Percentiles rank a stretch among this genome's conserved stretches.
Conservation (phyloP, 2,888 invertebrate genomes). For the Drosophila glabriapex region DNA sequence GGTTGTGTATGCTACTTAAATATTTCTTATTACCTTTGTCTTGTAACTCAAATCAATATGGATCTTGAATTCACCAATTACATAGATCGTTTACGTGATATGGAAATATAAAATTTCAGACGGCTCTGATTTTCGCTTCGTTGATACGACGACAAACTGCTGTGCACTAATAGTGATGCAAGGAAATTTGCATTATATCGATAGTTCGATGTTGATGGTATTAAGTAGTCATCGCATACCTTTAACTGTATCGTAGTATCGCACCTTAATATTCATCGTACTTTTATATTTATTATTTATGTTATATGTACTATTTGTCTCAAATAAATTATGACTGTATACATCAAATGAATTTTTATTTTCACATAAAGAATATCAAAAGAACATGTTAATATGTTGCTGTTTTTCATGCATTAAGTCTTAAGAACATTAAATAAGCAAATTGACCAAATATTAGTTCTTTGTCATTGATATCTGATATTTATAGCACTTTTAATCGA, state of each 20-base stretch:
- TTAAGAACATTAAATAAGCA: too few species aligned
- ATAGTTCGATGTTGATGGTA: constrained; percentile 6
- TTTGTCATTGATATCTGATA: background rate
- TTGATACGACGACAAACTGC: constrained; percentile 55
- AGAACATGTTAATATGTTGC: background rate
- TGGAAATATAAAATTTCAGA: constrained; percentile 15
- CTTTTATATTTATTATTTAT: background rate
- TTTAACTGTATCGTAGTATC: background rate
- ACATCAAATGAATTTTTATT: background rate
- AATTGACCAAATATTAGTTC: background rate
- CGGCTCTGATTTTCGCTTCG: constrained; percentile 31
- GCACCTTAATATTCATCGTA: background rate
- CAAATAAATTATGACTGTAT: background rate
- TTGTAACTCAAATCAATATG: constrained; percentile 23
- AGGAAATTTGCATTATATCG: constrained; percentile 16
- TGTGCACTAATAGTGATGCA: constrained; percentile 46
- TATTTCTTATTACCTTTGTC: constrained; percentile 32
- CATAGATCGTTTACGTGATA: constrained; percentile 27
- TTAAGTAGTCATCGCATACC: constrained; percentile 6
- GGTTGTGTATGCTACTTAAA: constrained; percentile 50
- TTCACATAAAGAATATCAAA: background rate
- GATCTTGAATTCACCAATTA: constrained; percentile 29
- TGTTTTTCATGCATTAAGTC: background rate
- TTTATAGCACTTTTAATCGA: background rate
- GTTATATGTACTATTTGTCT: background rate